A percentile compares a stretch with the other conserved stretches of the same genome.
These are phyloP conservation scores for Cryptocheilus praepositus DNA, from an alignment of 2,888 invertebrate species.

Conservation along the genomic window DNA sequence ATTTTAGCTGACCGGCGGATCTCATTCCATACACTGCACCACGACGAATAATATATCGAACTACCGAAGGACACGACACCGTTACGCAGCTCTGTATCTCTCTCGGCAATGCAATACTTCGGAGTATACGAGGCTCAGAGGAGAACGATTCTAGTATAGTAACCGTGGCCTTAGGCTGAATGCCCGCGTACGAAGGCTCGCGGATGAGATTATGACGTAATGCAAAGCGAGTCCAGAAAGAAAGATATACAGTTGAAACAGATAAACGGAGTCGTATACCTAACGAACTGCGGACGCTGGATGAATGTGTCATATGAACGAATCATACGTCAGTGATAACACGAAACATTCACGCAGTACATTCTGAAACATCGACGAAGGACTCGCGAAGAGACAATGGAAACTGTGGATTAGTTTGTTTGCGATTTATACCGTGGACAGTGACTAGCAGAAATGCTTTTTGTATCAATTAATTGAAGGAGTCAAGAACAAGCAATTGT, in stretches of 20 bases:
- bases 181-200: constrained; percentile 35
- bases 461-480: too few species aligned
- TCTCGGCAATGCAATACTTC: neutral
- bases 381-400: too few species aligned
- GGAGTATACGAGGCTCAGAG: neutral
- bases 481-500: too few species aligned
- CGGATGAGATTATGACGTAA: constrained; percentile 47
- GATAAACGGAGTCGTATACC: constrained; percentile 28
- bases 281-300: constrained; percentile 24
- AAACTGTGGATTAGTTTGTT: too few species aligned
- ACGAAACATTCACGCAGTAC: too few species aligned
- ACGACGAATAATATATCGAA: too few species aligned
- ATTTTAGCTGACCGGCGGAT: too few species aligned
- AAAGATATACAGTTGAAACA: constrained; percentile 12
- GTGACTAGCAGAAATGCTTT: too few species aligned
- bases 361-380: too few species aligned
- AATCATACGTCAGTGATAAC: constrained; percentile 8
- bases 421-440: too few species aligned
- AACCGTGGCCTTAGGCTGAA: constrained; percentile 47
- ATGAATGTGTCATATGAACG: constrained; percentile 21
- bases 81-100: neutral
- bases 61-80: too few species aligned
- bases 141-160: constrained; percentile 28
- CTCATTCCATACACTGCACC: too few species aligned
- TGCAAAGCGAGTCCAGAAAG: constrained; percentile 26